These are phyloP conservation scores for Mellivora capensis DNA, from an alignment of 2,113 vertebrate species.

Conservation along the genomic window DNA sequence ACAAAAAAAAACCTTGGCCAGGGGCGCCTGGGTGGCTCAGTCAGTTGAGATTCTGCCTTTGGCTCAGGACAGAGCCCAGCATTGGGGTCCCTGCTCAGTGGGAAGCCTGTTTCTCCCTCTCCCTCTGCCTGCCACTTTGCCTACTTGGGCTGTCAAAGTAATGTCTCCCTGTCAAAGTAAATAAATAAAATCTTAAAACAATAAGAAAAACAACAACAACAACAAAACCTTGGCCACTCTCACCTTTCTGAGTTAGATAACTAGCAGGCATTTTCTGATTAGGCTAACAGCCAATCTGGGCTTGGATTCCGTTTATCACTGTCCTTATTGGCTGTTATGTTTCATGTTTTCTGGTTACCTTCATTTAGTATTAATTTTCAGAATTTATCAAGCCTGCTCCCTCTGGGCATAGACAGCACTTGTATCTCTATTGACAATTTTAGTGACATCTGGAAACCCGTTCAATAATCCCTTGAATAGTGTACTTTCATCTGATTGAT, in stretches of 20 bases:
- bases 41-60: too few relatives aligned
- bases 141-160: too few relatives aligned
- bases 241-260: neutral
- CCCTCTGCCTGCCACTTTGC: too few relatives aligned
- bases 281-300: neutral
- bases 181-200: too few relatives aligned
- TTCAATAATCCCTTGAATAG: neutral
- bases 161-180: too few relatives aligned
- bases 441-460: neutral
- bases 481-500: neutral
- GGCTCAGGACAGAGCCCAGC: too few relatives aligned
- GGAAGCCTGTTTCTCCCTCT: too few relatives aligned
- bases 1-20: neutral
- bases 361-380: slow-evolving; percentile 12
- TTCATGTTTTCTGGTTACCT: neutral
- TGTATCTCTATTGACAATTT: neutral
- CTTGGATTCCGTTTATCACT: neutral
- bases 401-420: neutral
- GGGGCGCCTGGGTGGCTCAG: too few relatives aligned
- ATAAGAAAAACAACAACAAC: too few relatives aligned
- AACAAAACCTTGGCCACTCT: neutral
- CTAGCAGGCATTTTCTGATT: neutral
- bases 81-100: too few relatives aligned
- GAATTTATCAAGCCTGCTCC: neutral
- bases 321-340: neutral